phyloP scores from a whole-genome alignment of 2,797 vertebrate species.

The Bryconaethiops microstoma region DNA sequence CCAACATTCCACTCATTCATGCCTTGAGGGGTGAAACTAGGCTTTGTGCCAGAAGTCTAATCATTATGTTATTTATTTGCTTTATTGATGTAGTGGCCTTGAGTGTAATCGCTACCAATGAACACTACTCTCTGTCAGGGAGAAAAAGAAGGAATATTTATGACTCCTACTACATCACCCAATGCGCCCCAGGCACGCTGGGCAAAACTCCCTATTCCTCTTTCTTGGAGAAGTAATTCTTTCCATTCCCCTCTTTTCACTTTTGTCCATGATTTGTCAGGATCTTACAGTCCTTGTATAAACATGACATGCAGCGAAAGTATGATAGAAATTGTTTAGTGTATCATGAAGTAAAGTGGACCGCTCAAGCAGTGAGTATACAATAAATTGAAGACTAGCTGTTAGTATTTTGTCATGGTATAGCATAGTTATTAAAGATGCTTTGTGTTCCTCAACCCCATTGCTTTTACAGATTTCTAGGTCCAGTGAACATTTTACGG shows the following conservation, averaged over 20 bases:
- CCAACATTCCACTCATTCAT: slow-evolving; percentile 40
- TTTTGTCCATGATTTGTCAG: too few relatives aligned
- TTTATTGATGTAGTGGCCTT: slow-evolving; percentile 53
- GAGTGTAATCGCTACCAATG: slow-evolving; percentile 47
- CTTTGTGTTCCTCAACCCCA: too few relatives aligned
- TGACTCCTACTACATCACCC: slow-evolving; percentile 43
- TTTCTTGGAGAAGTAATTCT: background rate
- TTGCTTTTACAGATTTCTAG: too few relatives aligned
- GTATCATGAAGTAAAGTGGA: background rate
- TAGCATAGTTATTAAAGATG: too few relatives aligned
- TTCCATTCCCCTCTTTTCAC: background rate
- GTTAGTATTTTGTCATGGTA: too few relatives aligned
- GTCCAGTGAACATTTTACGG: too few relatives aligned
- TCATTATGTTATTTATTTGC: slow-evolving; percentile 63
- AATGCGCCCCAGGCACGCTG: background rate
- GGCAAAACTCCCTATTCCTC: slow-evolving; percentile 6
- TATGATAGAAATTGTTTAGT: background rate
- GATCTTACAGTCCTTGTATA: background rate
- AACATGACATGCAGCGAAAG: too few relatives aligned
- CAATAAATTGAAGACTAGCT: background rate
- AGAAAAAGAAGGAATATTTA: slow-evolving; percentile 59
- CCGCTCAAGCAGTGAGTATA: background rate
- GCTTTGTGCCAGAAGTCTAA: slow-evolving; percentile 58
- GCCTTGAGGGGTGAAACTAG: slow-evolving; percentile 51
- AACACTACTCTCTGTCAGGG: slow-evolving; percentile 43